Percentiles rank a stretch among this genome's conserved stretches.
phyloP scores from a whole-genome alignment of 2,113 vertebrate genomes.

The Protobothrops flavoviridis region DNA sequence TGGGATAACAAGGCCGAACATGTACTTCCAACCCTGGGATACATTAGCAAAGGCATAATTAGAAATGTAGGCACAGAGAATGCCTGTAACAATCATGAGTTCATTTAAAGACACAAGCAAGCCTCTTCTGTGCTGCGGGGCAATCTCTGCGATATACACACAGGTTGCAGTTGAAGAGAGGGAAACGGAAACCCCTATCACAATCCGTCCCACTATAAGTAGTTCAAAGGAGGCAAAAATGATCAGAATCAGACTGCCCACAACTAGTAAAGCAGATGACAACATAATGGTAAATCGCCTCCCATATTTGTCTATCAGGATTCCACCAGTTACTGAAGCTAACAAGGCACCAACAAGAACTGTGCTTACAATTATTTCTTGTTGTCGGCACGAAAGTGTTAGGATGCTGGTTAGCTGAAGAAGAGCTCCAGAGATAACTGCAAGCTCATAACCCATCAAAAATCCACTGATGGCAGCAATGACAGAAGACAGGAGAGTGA shows the following conservation, averaged over 20 bases:
- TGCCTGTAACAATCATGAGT: constrained; percentile 89
- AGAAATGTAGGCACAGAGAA: constrained; percentile 88
- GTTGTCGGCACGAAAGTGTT: constrained; percentile 82
- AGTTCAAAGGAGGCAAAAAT: constrained; percentile 73
- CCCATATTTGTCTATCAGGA: constrained; percentile 87
- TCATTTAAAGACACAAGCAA: constrained; percentile 90
- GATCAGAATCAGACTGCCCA: constrained; percentile 79
- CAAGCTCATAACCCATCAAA: constrained; percentile 91
- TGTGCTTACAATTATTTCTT: constrained; percentile 89
- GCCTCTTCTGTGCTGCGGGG: constrained; percentile 85
- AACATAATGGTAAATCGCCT: constrained; percentile 84
- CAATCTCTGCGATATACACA: constrained; percentile 92
- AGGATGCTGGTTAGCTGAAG: constrained; percentile 84
- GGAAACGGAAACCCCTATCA: constrained; percentile 88
- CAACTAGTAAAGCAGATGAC: constrained; percentile 78
- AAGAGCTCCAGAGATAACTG: constrained; percentile 90
- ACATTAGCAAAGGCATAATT: constrained; percentile 83
- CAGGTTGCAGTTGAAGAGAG: constrained; percentile 88
- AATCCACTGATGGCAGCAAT: constrained; percentile 88
- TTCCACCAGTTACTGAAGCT: constrained; percentile 83
- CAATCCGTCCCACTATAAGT: constrained; percentile 80
- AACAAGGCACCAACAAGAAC: constrained; percentile 87
- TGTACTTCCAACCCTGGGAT: constrained; percentile 86
- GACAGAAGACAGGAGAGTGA: constrained; percentile 80
- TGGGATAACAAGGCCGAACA: constrained; percentile 86